Percentiles rank a stretch among this genome's conserved stretches.
phyloP scores from a whole-genome alignment of 1,140 invertebrate species.

The Macrobrachium nipponense region DNA sequence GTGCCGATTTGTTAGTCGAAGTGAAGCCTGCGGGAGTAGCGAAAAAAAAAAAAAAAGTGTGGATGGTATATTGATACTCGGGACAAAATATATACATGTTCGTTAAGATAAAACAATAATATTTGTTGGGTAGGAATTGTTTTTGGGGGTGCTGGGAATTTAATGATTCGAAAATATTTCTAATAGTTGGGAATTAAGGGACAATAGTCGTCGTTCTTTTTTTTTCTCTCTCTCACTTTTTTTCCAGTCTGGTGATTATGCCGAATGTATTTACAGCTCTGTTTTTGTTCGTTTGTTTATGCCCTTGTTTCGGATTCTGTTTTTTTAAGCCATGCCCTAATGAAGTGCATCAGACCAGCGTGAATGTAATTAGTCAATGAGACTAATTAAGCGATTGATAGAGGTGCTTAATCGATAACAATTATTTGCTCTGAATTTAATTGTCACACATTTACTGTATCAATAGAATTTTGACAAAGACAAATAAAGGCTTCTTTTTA shows the following conservation, averaged over 20 bases:
- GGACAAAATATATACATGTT: constrained; percentile 41
- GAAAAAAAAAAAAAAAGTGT: constrained; percentile 15
- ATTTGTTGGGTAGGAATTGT: constrained; percentile 36
- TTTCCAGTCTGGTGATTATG: neutral
- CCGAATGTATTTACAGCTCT: no score
- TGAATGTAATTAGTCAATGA: no score
- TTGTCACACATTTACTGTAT: no score
- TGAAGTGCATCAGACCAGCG: no score
- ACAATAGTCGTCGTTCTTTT: neutral
- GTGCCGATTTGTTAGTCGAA: constrained; percentile 52
- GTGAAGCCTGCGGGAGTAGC: constrained; percentile 35
- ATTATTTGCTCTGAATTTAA: no score
- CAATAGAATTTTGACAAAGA: no score
- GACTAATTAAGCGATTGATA: no score
- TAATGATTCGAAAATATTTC: constrained; percentile 33
- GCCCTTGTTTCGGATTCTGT: no score
- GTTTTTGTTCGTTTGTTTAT: no score
- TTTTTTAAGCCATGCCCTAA: no score
- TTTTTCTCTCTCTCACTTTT: neutral
- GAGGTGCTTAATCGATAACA: no score
- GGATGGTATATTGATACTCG: constrained; percentile 11
- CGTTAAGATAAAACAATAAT: constrained; percentile 29
- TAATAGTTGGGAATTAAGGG: constrained; percentile 39
- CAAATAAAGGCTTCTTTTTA: no score
- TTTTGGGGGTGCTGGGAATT: constrained; percentile 4